These are phyloP conservation scores for Monochamus alternatus DNA, from an alignment of 2,888 invertebrate genomes.

Conservation along the genomic window DNA sequence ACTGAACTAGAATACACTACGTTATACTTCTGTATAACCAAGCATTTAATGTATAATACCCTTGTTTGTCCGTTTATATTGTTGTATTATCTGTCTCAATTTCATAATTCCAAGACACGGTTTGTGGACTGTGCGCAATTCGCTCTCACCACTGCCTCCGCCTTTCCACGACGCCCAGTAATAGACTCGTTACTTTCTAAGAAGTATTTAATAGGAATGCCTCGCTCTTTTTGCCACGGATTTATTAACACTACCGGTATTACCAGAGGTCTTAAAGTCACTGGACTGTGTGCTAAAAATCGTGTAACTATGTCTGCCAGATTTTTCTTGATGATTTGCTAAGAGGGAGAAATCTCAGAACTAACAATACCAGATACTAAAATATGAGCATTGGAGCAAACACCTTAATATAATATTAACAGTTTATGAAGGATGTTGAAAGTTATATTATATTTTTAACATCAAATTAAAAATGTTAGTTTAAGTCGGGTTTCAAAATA, in stretches of 20 bases:
- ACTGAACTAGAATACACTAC: neutral
- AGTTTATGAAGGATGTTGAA: too few species aligned
- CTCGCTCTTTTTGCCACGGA: neutral
- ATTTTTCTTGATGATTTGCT: too few species aligned
- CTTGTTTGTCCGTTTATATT: neutral
- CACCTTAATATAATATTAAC: too few species aligned
- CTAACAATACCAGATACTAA: too few species aligned
- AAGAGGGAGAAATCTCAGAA: too few species aligned
- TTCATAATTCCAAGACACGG: slow-evolving; percentile 16
- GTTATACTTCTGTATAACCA: neutral
- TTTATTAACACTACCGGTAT: slow-evolving; percentile 13
- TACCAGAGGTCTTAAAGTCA: neutral
- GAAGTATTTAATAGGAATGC: slow-evolving; percentile 4
- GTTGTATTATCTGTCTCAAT: slow-evolving; percentile 6
- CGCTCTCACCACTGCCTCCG: neutral
- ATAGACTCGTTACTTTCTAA: slow-evolving; percentile 21
- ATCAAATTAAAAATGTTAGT: too few species aligned
- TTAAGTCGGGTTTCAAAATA: too few species aligned
- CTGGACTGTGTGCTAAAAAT: neutral
- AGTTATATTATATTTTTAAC: too few species aligned
- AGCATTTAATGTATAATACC: neutral
- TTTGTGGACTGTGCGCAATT: neutral
- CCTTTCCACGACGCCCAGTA: slow-evolving; percentile 10
- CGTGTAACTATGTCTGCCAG: neutral
- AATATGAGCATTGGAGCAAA: too few species aligned